Percentiles rank a stretch among this genome's conserved stretches.
Conservation (phyloP, 2,113 vertebrate species). For the Catharus fuscescens region DNA sequence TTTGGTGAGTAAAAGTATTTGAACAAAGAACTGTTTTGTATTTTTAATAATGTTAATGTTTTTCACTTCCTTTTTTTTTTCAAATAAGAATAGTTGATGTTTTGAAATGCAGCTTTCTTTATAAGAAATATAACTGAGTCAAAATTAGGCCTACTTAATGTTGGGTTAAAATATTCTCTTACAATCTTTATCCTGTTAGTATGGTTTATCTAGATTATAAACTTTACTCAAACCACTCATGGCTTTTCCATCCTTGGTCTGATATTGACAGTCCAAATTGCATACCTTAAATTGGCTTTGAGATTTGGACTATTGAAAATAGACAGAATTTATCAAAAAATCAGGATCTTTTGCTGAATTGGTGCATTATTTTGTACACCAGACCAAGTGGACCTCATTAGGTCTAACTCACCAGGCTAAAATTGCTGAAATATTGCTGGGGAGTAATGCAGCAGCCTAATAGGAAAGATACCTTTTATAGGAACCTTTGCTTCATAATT, state of each 20-base stretch:
- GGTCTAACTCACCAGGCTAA: background rate
- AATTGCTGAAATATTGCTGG: background rate
- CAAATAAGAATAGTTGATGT: background rate
- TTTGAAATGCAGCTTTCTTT: background rate
- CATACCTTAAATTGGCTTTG: background rate
- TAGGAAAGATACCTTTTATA: background rate
- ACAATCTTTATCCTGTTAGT: background rate
- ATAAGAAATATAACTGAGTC: background rate
- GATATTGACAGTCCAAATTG: background rate
- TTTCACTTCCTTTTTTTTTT: background rate
- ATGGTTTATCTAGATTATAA: background rate
- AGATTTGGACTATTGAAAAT: background rate
- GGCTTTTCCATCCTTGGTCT: background rate
- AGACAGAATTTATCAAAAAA: background rate
- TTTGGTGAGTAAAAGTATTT: constrained; percentile 84
- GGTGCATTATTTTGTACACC: background rate
- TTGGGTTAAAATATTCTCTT: background rate
- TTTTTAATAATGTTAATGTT: background rate
- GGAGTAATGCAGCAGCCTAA: background rate
- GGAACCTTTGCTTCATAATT: background rate
- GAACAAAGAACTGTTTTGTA: background rate
- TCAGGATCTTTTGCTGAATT: background rate
- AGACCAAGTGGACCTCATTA: background rate
- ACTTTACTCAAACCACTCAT: background rate
- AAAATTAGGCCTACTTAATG: background rate